Evolutionary conservation across 2,113 vertebrate species (phyloP), one percentile per base, ranked within the genome.

Genomic region (Pygoscelis adeliae): DNA sequence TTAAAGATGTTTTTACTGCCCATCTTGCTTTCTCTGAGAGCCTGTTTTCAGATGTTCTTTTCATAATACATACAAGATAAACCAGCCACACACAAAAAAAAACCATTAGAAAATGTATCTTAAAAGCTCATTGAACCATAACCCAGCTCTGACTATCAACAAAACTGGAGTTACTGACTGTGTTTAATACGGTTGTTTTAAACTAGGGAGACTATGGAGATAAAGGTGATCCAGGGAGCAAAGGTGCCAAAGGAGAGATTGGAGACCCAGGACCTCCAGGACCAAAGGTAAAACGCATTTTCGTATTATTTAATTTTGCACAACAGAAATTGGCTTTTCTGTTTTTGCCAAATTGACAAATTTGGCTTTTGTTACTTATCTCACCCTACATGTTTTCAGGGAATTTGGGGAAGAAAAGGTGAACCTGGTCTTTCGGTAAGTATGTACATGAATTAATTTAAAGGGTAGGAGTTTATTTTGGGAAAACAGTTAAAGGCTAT

Each of bases 381-480:
- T 56, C 53, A 34, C 86, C 95, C 62, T 86, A 87, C 84, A 38
- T 0, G 2, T 91, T 97, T 96, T 44, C 89, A 99, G 99, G 99
- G 99, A 46, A 96, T 47, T 81, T 89, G 62, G 83, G 99, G 99
- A 95, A 96, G 95, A 55, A 99, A 99, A 88, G 99, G 99, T 49
- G 98, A 98, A 65, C 87, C 96, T 26, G 99, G 99, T 58, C 98
- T 99, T 69, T 98, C 98, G 0, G 99, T 99, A 94, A 99, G 99
- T 98, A 94, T n/a, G n/a, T n/a, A 47, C 52, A 67, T 65, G 5
- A 69, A 63, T 76, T 65, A 63, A 59, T 84, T 91, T 73, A 50
- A 89, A 36, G 52, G 23, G 38, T 3, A 59, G 19, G 32, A 46
- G 4, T 58, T 89, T 65, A 76, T 78, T 66, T 61, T 5, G 29